Conservation (phyloP, 2,888 invertebrate species). For the Temnothorax ravouxi region DNA sequence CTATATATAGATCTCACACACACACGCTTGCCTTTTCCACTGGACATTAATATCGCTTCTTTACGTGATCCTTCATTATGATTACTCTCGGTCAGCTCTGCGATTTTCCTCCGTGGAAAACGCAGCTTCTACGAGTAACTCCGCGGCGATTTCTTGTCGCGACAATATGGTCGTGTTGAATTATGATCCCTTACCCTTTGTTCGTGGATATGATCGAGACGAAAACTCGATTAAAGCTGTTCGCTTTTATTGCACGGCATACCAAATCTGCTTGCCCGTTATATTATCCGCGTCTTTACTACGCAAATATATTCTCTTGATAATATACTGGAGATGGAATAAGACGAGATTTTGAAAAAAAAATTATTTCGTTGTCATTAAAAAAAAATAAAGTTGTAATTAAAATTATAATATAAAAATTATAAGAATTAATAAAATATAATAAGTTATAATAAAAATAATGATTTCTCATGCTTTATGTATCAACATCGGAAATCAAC, state of each 20-base stretch:
- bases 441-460: background rate
- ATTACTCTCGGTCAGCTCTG: conserved; percentile 11
- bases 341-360: background rate
- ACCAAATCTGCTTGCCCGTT: background rate
- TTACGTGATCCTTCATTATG: conserved; percentile 48
- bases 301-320: background rate
- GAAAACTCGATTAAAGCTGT: conserved; percentile 20
- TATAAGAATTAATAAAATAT: too few relatives aligned
- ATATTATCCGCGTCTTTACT: background rate
- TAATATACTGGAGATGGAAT: too few relatives aligned
- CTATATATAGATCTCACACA: conserved; percentile 67
- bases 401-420: too few relatives aligned
- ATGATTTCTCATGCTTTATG: background rate
- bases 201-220: background rate
- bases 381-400: background rate
- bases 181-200: conserved; percentile 15
- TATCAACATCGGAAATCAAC: background rate
- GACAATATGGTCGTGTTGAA: conserved; percentile 28
- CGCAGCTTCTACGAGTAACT: conserved; percentile 17
- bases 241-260: background rate
- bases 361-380: background rate
- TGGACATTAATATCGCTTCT: conserved; percentile 59
- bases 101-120: conserved; percentile 24
- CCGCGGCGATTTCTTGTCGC: conserved; percentile 6
- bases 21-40: conserved; percentile 70